Base-by-base conservation (phyloP, 92 coral and sea anemone genomes). In the Paragorgia papillata region DNA sequence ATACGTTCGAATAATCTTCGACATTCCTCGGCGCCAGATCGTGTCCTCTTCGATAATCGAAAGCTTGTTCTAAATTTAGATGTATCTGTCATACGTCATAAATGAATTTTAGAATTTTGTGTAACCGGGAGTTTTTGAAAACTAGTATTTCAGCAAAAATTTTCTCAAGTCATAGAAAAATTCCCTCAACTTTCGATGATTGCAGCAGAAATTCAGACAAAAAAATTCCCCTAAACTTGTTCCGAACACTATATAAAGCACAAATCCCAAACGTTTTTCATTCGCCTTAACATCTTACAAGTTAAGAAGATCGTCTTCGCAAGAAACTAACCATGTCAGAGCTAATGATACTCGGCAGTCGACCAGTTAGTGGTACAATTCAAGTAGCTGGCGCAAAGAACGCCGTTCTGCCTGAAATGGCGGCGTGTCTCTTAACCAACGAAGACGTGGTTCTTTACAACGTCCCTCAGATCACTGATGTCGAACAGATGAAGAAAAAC, bases 341-440 rank as follows among this genome's bases (percentile, higher is more conserved):
- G 20, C 74, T 78, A 7, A 29, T 49, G 22, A 63, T 79, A 1
- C 7, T 25, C 6, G 84, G 84, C 18, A 40, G 62, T 15, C 26
- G 43, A 19, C 57, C 63, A 13, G 60, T 69, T 7, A 3, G 27
- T 15, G 85, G 85, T n/a, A 58, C 27, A 0, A 69, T 80, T 58
- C 35, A 28, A 15, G 70, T 80, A 34, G 35, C 68, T 48, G 85
- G 85, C 21, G 85, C 85, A 32, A 81, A 81, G 59, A 81, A 81
- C 41, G 80, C 85, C 39, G 80, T 69, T 56, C 33, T 81, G 70
- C 85, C 85, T 0, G 39, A 51, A 35, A 73, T 81, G 85, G 70
- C 73, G 18, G 85, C 85, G 33, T 57, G 80, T 66, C 53, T 81
- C 19, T 39, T 81, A 37, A 80, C 85, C 49, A 54, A 31, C 2